These are phyloP conservation scores for Mnemiopsis leidyi DNA, from an alignment of 37 sponge, comb jelly and placozoan genomes.

Conservation along the genomic window DNA sequence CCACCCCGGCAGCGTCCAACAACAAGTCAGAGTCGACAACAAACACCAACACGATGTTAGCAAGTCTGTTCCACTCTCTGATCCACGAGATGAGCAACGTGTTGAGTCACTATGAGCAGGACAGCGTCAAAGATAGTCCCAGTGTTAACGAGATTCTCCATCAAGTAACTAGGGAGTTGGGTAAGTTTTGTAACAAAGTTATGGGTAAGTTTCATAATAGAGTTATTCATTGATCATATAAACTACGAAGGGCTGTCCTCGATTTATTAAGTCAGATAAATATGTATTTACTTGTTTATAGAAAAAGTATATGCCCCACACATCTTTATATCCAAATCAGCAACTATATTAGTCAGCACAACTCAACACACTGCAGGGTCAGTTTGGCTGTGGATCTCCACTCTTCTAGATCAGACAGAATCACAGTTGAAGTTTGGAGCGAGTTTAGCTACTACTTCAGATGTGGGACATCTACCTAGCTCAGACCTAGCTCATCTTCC, in stretches of 20 bases:
- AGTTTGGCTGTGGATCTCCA: slow-evolving; percentile 74
- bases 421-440: slow-evolving; percentile 75
- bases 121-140: background rate
- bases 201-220: no score
- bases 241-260: no score
- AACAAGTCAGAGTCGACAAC: slow-evolving; percentile 48
- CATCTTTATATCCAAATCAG: no score
- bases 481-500: slow-evolving; percentile 37
- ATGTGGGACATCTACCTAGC: background rate
- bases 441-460: slow-evolving; percentile 15
- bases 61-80: slow-evolving; percentile 44
- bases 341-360: no score
- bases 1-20: slow-evolving; percentile 16
- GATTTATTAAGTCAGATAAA: no score
- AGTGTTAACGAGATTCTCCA: slow-evolving; percentile 40
- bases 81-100: slow-evolving; percentile 57
- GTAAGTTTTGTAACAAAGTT: no score
- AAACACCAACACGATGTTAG: slow-evolving; percentile 49
- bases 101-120: slow-evolving; percentile 35
- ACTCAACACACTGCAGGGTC: background rate
- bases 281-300: no score
- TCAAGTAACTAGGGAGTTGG: background rate
- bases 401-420: slow-evolving; percentile 76
- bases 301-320: no score
- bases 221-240: no score